Percentiles rank a stretch among this genome's conserved stretches.
Evolutionary conservation across 2,113 vertebrate species (phyloP).

Genomic region (Perca flavescens): DNA sequence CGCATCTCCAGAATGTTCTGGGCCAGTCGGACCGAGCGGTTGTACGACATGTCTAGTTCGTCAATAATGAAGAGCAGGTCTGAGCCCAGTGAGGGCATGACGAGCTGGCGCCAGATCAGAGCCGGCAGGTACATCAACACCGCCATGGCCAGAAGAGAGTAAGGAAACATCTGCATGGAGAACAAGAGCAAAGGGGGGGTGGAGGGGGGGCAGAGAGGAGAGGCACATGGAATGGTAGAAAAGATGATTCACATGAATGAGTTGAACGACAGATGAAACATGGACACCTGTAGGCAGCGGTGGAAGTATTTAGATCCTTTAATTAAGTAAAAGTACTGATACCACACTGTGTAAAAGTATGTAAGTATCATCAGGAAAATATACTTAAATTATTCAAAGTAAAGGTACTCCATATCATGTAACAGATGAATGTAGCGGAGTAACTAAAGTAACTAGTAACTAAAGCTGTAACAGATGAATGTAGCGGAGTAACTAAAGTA

Average conservation of each 20-base stretch:
- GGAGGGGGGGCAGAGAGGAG: neutral
- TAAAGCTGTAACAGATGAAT: too few relatives aligned
- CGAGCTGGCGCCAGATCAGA: conserved; percentile 92
- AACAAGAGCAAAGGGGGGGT: neutral
- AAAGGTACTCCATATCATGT: too few relatives aligned
- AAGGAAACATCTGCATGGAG: conserved; percentile 88
- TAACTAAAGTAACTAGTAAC: too few relatives aligned
- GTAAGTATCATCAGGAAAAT: too few relatives aligned
- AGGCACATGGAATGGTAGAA: neutral
- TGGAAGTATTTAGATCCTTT: too few relatives aligned
- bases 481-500: too few relatives aligned
- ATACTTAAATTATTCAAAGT: too few relatives aligned
- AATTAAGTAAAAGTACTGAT: too few relatives aligned
- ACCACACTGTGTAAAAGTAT: too few relatives aligned
- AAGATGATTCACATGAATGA: conserved; percentile 1
- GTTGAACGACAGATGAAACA: too few relatives aligned
- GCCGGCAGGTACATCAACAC: conserved; percentile 93
- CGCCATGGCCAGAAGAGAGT: conserved; percentile 92
- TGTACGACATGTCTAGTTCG: conserved; percentile 96
- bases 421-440: too few relatives aligned
- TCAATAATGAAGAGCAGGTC: conserved; percentile 96
- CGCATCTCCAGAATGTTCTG: conserved; percentile 92
- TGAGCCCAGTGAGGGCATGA: conserved; percentile 85
- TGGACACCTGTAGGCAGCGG: too few relatives aligned
- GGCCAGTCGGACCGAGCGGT: conserved; percentile 94